These are phyloP conservation scores for Strigamia crassipes DNA, from an alignment of 2,888 invertebrate species.

Conservation along the genomic window DNA sequence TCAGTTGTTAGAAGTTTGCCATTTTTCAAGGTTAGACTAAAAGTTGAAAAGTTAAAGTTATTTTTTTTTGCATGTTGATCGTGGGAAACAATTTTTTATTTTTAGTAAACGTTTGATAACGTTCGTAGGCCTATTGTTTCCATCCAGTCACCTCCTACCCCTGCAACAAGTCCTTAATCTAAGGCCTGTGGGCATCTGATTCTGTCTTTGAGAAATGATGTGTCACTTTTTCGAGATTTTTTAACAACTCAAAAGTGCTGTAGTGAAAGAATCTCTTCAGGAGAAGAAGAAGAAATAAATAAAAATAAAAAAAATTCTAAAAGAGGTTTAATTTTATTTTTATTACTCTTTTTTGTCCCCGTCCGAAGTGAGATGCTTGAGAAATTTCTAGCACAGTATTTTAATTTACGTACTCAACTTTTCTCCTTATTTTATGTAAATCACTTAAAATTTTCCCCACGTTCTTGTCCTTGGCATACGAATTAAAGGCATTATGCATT, in stretches of 20 bases:
- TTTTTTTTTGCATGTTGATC: conserved; percentile 18
- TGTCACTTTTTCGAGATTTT: conserved; percentile 35
- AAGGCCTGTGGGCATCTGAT: conserved; percentile 23
- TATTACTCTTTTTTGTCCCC: background rate
- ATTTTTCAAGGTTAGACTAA: conserved; percentile 37
- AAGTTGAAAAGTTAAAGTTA: background rate
- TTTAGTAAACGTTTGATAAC: background rate
- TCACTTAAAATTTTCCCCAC: background rate
- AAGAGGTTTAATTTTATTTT: conserved; percentile 16
- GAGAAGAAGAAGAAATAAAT: background rate
- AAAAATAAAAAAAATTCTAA: background rate
- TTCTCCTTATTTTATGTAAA: background rate
- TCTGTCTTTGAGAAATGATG: conserved; percentile 35
- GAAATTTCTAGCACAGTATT: conserved; percentile 23
- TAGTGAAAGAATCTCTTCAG: background rate
- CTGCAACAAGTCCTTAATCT: conserved; percentile 30
- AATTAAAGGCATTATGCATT: conserved; percentile 19
- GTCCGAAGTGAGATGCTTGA: background rate
- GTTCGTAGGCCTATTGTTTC: conserved; percentile 26
- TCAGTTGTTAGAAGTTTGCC: conserved; percentile 11
- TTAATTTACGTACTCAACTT: conserved; percentile 11
- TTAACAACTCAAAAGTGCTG: conserved; percentile 15
- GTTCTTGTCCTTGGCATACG: conserved; percentile 17
- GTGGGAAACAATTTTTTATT: conserved; percentile 11
- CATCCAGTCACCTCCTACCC: conserved; percentile 13